These are phyloP conservation scores for Drosophila cardini DNA, from an alignment of 1,140 invertebrate species.

Conservation along the genomic window DNA sequence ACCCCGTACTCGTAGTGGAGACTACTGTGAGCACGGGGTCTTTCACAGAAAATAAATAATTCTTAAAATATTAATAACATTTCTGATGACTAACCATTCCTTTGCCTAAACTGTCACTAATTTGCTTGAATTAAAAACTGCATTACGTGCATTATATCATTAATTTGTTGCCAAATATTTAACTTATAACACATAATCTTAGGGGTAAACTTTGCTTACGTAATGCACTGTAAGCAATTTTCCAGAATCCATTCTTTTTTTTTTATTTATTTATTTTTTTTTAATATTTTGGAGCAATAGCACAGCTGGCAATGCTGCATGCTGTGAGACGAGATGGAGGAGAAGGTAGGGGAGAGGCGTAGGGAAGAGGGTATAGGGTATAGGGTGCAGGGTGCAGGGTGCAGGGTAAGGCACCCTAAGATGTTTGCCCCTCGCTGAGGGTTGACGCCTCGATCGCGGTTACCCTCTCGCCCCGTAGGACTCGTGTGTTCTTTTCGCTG, in stretches of 20 bases:
- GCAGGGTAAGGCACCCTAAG: conserved; percentile 38
- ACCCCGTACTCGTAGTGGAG: too few species aligned
- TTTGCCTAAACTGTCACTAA: too few species aligned
- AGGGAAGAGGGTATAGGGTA: neutral
- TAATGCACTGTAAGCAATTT: conserved; percentile 34
- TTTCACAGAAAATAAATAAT: too few species aligned
- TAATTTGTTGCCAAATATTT: neutral
- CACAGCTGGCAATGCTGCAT: conserved; percentile 54
- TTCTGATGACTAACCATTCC: too few species aligned
- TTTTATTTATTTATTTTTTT: too few species aligned
- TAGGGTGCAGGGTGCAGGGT: neutral
- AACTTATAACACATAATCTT: conserved; percentile 20
- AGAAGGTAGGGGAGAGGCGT: neutral
- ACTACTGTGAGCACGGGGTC: too few species aligned
- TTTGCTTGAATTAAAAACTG: too few species aligned
- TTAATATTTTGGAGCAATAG: neutral
- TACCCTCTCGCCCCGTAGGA: conserved; percentile 39
- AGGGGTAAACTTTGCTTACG: neutral
- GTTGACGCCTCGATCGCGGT: conserved; percentile 68
- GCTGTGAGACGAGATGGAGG: neutral
- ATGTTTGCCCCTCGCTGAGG: conserved; percentile 56
- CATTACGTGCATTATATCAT: neutral
- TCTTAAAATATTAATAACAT: too few species aligned
- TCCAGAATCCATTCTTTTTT: neutral
- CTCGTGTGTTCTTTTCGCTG: conserved; percentile 56